A percentile compares a stretch with the other conserved stretches of the same genome.
phyloP scores from a whole-genome alignment of 2,113 vertebrate species.

The Ellobius talpinus region DNA sequence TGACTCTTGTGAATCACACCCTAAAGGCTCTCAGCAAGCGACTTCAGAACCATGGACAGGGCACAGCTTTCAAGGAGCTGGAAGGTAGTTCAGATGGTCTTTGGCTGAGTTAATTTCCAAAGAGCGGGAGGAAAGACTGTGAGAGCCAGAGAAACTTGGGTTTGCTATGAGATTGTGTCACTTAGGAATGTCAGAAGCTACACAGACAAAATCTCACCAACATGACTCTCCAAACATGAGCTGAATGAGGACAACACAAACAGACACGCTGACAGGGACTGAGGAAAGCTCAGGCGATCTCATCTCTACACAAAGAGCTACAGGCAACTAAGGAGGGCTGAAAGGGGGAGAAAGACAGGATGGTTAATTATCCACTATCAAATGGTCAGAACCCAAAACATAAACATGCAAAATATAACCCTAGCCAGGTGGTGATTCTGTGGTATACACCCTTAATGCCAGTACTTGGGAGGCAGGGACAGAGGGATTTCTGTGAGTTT shows the following conservation, averaged over 20 bases:
- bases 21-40: not conserved
- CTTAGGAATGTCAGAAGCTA: not conserved
- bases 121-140: not conserved
- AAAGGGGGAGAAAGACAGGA: not conserved
- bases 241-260: not conserved
- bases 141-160: not conserved
- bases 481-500: no score
- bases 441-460: no score
- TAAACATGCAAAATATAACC: not conserved
- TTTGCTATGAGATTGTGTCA: not conserved
- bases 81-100: not conserved
- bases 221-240: not conserved
- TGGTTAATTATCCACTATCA: not conserved
- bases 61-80: fast-evolving
- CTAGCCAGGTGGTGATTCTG: not conserved
- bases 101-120: not conserved
- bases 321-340: not conserved
- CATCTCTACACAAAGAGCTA: not conserved
- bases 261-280: not conserved
- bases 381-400: not conserved
- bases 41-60: not conserved
- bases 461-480: no score
- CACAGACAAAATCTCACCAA: not conserved
- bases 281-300: not conserved
- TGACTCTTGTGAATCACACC: not conserved